A percentile compares a stretch with the other conserved stretches of the same genome.
These are phyloP conservation scores for Paedocypris sp. DNA, from an alignment of 2,113 vertebrate species.

Conservation along the genomic window DNA sequence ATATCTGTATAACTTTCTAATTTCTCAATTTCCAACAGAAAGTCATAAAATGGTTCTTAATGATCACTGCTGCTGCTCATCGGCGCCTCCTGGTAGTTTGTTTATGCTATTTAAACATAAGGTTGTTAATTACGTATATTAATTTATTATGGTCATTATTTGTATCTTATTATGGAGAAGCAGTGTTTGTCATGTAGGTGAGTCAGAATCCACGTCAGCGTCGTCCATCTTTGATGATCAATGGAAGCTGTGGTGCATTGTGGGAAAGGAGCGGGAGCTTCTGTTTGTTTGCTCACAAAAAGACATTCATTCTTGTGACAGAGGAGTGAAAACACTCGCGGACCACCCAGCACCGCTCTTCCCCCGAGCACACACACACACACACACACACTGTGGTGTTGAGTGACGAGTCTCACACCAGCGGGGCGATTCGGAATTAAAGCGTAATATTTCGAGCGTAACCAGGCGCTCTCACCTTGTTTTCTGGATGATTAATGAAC, in stretches of 20 bases:
- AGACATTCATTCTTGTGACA: slow-evolving; percentile 27
- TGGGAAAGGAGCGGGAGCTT: slow-evolving; percentile 27
- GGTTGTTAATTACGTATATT: too few species aligned
- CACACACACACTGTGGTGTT: slow-evolving; percentile 4
- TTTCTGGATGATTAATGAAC: slow-evolving; percentile 16
- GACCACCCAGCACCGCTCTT: not conserved
- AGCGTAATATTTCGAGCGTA: not conserved
- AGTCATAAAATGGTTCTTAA: too few species aligned
- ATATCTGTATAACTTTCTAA: too few species aligned
- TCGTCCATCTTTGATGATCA: slow-evolving; percentile 8
- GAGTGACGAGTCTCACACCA: slow-evolving; percentile 17
- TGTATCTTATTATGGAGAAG: not conserved
- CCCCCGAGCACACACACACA: not conserved
- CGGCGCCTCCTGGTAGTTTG: too few species aligned
- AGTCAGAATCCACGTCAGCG: too few species aligned
- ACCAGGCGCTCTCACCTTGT: not conserved
- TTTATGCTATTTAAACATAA: too few species aligned
- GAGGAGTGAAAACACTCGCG: not conserved
- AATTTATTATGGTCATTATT: not conserved
- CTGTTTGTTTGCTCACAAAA: slow-evolving; percentile 22
- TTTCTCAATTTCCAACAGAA: too few species aligned
- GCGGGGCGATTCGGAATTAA: slow-evolving; percentile 22
- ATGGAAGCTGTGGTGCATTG: slow-evolving; percentile 16
- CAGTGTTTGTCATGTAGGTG: not conserved
- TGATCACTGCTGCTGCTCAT: too few species aligned